Evolutionary conservation across 2,888 invertebrate genomes (phyloP).

Genomic region (Theodoxus fluviatilis): DNA sequence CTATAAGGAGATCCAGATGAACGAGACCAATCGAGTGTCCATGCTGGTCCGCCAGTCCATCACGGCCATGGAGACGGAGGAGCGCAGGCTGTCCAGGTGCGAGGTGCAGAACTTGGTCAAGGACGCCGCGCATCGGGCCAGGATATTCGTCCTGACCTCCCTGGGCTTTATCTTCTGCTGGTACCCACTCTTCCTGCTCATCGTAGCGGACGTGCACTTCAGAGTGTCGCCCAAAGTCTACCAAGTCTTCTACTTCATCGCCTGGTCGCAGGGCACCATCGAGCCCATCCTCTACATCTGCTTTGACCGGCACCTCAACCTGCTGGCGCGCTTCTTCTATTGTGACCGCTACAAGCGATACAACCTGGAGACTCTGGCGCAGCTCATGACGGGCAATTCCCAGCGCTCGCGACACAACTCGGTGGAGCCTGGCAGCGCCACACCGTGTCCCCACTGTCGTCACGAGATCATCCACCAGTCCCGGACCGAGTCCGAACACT

Average conservation of each 20-base stretch:
- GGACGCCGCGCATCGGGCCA: conserved; percentile 59
- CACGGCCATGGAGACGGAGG: conserved; percentile 48
- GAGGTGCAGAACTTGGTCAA: conserved; percentile 51
- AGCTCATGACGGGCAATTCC: conserved; percentile 40
- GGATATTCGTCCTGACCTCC: conserved; percentile 59
- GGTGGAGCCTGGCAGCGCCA: too few relatives aligned
- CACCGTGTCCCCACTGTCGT: conserved; percentile 10
- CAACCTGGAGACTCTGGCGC: conserved; percentile 42
- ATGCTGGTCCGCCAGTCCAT: conserved; percentile 61
- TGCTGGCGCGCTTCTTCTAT: conserved; percentile 50
- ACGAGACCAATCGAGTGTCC: conserved; percentile 57
- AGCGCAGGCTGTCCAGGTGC: conserved; percentile 42
- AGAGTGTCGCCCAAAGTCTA: conserved; percentile 61
- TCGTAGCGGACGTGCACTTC: conserved; percentile 60
- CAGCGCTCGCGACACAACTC: conserved; percentile 26
- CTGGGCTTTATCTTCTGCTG: conserved; percentile 60
- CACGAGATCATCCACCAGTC: too few relatives aligned
- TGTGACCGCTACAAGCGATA: conserved; percentile 48
- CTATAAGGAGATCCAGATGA: conserved; percentile 61
- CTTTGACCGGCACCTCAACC: conserved; percentile 62
- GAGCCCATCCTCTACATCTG: conserved; percentile 62
- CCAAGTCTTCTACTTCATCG: conserved; percentile 63
- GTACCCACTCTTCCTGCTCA: conserved; percentile 64
- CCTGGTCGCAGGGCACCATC: conserved; percentile 63
- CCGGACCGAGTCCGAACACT: conserved; percentile 9